These are phyloP conservation scores for Myotis lucifugus DNA, from an alignment of 2,113 vertebrate genomes.

Conservation along the genomic window DNA sequence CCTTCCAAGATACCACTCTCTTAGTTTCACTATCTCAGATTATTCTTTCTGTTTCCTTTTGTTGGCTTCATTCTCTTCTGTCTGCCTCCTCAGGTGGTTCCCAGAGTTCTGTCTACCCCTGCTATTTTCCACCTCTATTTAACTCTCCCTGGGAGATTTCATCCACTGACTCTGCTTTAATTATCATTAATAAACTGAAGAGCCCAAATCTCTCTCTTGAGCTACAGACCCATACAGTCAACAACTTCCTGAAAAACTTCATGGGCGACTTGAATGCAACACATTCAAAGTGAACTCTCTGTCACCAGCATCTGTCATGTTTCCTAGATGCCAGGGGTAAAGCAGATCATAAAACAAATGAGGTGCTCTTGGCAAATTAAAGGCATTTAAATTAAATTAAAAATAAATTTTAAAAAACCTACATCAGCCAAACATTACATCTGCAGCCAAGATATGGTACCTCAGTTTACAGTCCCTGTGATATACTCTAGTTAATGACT, in stretches of 20 bases:
- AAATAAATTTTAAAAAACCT: neutral
- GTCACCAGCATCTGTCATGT: neutral
- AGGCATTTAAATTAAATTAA: slow-evolving; percentile 16
- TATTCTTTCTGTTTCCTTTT: neutral
- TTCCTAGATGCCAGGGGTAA: neutral
- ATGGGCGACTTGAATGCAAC: neutral
- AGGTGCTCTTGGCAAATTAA: neutral
- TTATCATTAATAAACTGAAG: neutral
- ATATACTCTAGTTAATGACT: neutral
- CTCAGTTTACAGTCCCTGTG: neutral
- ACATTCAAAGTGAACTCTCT: neutral
- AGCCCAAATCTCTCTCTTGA: neutral
- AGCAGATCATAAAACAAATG: neutral
- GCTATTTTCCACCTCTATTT: neutral
- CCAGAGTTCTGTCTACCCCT: neutral
- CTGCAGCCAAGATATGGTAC: neutral
- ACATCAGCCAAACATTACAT: neutral
- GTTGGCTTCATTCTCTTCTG: neutral
- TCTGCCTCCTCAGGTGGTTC: neutral
- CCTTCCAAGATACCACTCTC: neutral
- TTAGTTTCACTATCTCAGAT: neutral
- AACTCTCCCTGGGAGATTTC: neutral
- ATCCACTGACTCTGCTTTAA: neutral
- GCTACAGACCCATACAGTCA: neutral
- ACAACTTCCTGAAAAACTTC: neutral